A percentile compares a stretch with the other conserved stretches of the same genome.
Evolutionary conservation across 2,888 invertebrate genomes (phyloP).

Genomic region (Sphaerophoria taeniata): DNA sequence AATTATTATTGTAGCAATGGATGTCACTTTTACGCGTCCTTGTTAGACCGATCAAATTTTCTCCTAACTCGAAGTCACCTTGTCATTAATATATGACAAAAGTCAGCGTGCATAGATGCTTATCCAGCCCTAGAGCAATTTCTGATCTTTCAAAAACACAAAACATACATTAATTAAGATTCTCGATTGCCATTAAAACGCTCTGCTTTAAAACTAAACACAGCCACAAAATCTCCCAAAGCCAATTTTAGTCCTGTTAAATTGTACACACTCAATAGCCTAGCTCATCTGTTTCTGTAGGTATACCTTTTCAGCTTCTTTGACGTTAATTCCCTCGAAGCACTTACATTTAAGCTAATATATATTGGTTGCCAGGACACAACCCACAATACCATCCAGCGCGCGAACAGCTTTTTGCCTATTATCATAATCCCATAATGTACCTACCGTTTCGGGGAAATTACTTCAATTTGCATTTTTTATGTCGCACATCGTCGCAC

Average conservation of each 20-base stretch:
- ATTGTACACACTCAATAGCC: slow-evolving; percentile 14
- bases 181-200: slow-evolving; percentile 20
- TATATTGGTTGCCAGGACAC: slow-evolving; percentile 25
- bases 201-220: not conserved
- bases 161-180: slow-evolving; percentile 5
- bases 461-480: slow-evolving; percentile 66
- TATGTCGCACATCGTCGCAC: slow-evolving; percentile 2
- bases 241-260: not conserved
- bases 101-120: not conserved
- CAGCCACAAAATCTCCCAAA: slow-evolving; percentile 4
- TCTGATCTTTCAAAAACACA: too few species aligned
- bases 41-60: too few species aligned
- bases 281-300: not conserved
- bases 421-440: slow-evolving; percentile 49
- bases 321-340: slow-evolving; percentile 14
- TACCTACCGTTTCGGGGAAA: slow-evolving; percentile 48
- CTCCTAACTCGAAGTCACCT: too few species aligned
- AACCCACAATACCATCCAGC: not conserved
- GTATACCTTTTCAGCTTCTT: not conserved
- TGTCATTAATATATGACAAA: not conserved
- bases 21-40: too few species aligned
- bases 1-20: not conserved
- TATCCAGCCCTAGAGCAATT: too few species aligned
- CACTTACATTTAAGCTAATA: slow-evolving; percentile 41
- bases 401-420: slow-evolving; percentile 43